These are phyloP conservation scores for Propithecus deckenii DNA, from an alignment of 2,797 vertebrate species.

Conservation along the genomic window DNA sequence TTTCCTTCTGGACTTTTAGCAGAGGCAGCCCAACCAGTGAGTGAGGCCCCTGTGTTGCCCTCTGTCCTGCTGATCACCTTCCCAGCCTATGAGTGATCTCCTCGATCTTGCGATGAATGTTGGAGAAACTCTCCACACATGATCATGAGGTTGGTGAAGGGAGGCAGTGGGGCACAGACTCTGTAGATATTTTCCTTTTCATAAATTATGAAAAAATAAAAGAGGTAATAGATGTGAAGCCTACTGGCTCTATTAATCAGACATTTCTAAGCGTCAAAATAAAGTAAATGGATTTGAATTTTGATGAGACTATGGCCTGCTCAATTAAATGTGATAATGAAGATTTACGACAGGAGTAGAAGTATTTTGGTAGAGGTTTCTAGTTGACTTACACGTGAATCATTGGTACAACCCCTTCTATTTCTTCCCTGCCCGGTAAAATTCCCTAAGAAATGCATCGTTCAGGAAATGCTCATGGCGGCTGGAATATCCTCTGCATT, in stretches of 20 bases:
- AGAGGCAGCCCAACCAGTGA: background rate
- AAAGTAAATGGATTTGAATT: slow-evolving; percentile 51
- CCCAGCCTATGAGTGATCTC: background rate
- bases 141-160: background rate
- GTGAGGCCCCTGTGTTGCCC: accelerated
- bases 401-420: background rate
- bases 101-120: background rate
- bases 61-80: background rate
- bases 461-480: background rate
- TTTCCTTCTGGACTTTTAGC: background rate
- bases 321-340: background rate
- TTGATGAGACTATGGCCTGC: background rate
- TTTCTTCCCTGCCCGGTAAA: background rate
- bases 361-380: background rate
- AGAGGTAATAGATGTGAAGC: background rate
- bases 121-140: background rate
- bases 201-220: slow-evolving; percentile 11
- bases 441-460: background rate
- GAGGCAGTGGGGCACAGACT: background rate
- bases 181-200: background rate
- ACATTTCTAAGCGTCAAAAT: slow-evolving; percentile 44
- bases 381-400: background rate
- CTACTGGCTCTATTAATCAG: slow-evolving; percentile 11
- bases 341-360: background rate
- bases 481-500: background rate